Conservation (phyloP, 2,888 invertebrate species). For the Sphaeridia pumilis region DNA sequence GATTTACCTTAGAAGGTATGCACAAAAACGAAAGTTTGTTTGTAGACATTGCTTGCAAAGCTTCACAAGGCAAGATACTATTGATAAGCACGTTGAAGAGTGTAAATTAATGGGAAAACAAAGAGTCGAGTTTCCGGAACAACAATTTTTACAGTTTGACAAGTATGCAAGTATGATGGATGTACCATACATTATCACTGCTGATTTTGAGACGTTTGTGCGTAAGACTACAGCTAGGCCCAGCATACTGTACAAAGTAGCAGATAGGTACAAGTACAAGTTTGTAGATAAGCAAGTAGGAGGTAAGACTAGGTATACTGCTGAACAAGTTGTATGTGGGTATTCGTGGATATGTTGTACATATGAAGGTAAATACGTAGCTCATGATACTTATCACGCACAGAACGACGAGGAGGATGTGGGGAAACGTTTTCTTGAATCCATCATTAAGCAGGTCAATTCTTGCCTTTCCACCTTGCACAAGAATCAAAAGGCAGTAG, state of each 20-base stretch:
- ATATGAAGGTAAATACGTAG: not conserved
- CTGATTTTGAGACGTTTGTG: not conserved
- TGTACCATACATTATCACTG: not conserved
- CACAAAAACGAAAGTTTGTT: not conserved
- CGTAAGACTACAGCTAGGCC: not conserved
- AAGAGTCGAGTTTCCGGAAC: not conserved
- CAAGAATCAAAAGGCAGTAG: not conserved
- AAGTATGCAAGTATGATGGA: no score
- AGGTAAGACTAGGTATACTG: not conserved
- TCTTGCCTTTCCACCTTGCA: no score
- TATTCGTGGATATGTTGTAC: not conserved
- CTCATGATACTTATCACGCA: not conserved
- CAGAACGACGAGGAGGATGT: not conserved
- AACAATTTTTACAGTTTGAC: not conserved
- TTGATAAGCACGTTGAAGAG: not conserved
- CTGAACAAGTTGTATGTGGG: not conserved
- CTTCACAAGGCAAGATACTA: not conserved
- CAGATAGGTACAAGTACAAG: not conserved
- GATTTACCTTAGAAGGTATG: not conserved
- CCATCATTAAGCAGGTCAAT: no score
- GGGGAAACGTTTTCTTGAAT: not conserved
- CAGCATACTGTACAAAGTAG: not conserved
- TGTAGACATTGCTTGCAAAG: not conserved
- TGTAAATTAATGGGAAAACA: not conserved
- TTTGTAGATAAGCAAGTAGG: not conserved